Evolutionary conservation across 2,888 invertebrate species (phyloP).

Genomic region (Auanema freiburgensis): DNA sequence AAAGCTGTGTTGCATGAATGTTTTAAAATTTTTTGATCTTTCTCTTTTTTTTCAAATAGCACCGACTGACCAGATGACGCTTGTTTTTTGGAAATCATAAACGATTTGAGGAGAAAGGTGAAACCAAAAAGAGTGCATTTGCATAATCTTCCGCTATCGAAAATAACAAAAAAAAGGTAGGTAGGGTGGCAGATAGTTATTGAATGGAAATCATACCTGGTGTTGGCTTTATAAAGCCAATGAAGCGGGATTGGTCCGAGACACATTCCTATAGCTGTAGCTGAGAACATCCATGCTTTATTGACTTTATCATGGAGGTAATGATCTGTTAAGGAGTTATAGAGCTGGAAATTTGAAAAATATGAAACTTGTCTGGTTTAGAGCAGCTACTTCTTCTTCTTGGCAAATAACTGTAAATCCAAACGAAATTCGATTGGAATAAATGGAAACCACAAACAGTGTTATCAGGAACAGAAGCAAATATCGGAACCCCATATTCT

Average conservation of each 20-base stretch:
- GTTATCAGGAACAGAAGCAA: slow-evolving; percentile 28
- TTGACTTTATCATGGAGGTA: slow-evolving; percentile 33
- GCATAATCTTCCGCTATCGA: too few species aligned
- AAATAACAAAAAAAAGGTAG: too few species aligned
- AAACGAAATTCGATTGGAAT: slow-evolving; percentile 40
- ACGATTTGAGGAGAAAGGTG: too few species aligned
- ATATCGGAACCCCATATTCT: slow-evolving; percentile 34
- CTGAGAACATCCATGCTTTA: slow-evolving; percentile 44
- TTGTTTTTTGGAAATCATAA: too few species aligned
- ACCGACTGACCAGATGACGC: too few species aligned
- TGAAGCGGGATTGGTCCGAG: slow-evolving; percentile 40
- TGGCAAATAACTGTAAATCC: slow-evolving; percentile 45
- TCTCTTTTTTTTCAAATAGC: too few species aligned
- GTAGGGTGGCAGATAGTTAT: too few species aligned
- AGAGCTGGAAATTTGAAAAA: too few species aligned
- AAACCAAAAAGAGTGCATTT: too few species aligned
- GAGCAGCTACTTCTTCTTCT: slow-evolving; percentile 12
- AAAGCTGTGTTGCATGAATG: too few species aligned
- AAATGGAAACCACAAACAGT: slow-evolving; percentile 32
- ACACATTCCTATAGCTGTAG: slow-evolving; percentile 43
- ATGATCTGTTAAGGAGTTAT: slow-evolving; percentile 23
- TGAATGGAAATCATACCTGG: slow-evolving; percentile 9
- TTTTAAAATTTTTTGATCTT: too few species aligned
- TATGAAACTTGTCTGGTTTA: not conserved
- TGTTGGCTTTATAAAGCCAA: slow-evolving; percentile 17